A percentile compares a stretch with the other conserved stretches of the same genome.
These are phyloP conservation scores for Chaetura pelagica DNA, from an alignment of 2,113 vertebrate genomes.

Conservation along the genomic window DNA sequence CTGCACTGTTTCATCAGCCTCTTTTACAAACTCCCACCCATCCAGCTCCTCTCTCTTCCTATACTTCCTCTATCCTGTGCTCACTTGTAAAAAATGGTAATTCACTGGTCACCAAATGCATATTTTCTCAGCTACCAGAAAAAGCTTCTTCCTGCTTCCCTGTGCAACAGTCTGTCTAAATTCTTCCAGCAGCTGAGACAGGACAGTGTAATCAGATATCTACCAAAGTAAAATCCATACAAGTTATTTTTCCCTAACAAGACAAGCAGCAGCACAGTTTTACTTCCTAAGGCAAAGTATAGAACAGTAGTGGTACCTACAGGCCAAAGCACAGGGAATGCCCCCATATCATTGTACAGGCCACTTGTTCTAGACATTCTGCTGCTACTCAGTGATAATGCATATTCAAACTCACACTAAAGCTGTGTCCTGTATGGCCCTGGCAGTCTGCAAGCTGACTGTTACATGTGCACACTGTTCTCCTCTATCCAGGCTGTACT, in stretches of 20 bases:
- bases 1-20: neutral
- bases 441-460: neutral
- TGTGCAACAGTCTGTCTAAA: neutral
- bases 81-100: neutral
- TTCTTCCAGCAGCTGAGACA: neutral
- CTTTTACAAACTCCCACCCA: constrained; percentile 48
- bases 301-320: neutral
- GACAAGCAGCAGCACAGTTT: neutral
- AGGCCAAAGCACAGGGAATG: neutral
- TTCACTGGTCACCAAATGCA: neutral
- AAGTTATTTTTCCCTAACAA: neutral
- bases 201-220: neutral
- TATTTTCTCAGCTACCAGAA: neutral
- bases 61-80: neutral
- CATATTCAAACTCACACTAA: neutral
- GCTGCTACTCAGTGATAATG: neutral
- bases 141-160: neutral
- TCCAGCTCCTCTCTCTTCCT: neutral
- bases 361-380: neutral
- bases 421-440: neutral
- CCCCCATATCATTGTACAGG: neutral
- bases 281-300: neutral
- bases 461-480: neutral
- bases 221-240: neutral
- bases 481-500: neutral